Percentiles rank a stretch among this genome's conserved stretches.
phyloP scores from a whole-genome alignment of 1,140 invertebrate species.

The Dendroctonus ponderosae region DNA sequence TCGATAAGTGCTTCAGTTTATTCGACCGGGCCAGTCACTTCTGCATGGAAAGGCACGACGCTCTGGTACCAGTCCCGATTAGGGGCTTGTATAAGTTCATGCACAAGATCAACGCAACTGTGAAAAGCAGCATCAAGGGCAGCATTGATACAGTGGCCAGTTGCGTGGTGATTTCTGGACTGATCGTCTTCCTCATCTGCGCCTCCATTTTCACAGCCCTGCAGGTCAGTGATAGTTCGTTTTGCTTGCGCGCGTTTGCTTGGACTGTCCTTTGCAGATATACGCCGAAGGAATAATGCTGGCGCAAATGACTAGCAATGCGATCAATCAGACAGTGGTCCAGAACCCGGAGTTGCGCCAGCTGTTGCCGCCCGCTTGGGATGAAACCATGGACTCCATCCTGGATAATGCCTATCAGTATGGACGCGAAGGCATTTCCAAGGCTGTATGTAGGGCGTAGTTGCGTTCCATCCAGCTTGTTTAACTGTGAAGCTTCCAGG shows the following conservation, averaged over 20 bases:
- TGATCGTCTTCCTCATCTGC: conserved; percentile 57
- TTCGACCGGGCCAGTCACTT: conserved; percentile 38
- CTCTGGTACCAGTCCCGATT: conserved; percentile 56
- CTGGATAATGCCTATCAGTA: conserved; percentile 91
- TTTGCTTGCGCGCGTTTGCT: neutral
- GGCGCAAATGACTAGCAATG: conserved; percentile 81
- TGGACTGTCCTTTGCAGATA: conserved; percentile 60
- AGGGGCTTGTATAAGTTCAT: conserved; percentile 56
- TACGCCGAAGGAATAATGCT: conserved; percentile 94
- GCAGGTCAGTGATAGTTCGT: conserved; percentile 57
- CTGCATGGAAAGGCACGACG: conserved; percentile 53
- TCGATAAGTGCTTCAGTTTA: conserved; percentile 41
- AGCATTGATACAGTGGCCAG: conserved; percentile 60
- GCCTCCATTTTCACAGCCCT: conserved; percentile 59
- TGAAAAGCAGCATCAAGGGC: conserved; percentile 54
- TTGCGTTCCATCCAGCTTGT: too few relatives aligned
- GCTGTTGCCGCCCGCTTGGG: conserved; percentile 71
- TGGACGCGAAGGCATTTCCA: conserved; percentile 81
- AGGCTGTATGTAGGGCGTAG: conserved; percentile 67
- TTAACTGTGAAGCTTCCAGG: conserved; percentile 50
- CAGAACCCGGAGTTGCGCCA: conserved; percentile 82
- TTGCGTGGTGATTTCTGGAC: conserved; percentile 58
- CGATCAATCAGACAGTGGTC: conserved; percentile 86
- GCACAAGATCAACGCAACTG: conserved; percentile 52
- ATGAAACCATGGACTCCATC: conserved; percentile 79